Conservation (phyloP, 2,113 vertebrate species). For the Erpornis zantholeuca region DNA sequence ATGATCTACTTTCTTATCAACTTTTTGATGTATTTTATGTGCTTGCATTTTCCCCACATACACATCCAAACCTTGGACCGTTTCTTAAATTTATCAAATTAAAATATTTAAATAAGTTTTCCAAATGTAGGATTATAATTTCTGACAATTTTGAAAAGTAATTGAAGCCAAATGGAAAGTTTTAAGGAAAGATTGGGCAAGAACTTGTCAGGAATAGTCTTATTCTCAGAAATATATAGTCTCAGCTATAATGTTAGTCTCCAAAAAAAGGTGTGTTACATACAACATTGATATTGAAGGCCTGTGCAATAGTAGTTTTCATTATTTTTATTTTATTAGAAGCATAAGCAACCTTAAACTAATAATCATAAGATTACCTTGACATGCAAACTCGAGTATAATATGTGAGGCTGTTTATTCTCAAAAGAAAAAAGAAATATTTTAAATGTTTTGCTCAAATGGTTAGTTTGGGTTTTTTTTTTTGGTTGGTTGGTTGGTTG, state of each 20-base stretch:
- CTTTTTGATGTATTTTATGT: neutral
- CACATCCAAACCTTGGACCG: neutral
- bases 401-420: neutral
- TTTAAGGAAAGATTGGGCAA: neutral
- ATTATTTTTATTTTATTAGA: neutral
- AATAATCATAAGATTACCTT: neutral
- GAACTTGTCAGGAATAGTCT: neutral
- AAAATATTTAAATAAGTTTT: neutral
- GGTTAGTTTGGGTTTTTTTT: neutral
- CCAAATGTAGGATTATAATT: neutral
- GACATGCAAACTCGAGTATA: neutral
- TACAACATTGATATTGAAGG: neutral
- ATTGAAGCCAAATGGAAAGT: neutral
- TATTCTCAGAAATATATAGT: neutral
- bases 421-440: neutral
- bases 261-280: neutral
- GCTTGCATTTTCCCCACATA: neutral
- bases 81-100: neutral
- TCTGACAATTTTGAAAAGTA: neutral
- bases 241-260: neutral
- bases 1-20: neutral
- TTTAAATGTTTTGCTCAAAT: neutral
- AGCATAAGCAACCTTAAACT: neutral
- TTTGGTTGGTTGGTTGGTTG: fast-evolving
- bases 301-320: neutral